A percentile compares a stretch with the other conserved stretches of the same genome.
These are phyloP conservation scores for Chloroceryle aenea DNA, from an alignment of 2,113 vertebrate species.

Conservation along the genomic window DNA sequence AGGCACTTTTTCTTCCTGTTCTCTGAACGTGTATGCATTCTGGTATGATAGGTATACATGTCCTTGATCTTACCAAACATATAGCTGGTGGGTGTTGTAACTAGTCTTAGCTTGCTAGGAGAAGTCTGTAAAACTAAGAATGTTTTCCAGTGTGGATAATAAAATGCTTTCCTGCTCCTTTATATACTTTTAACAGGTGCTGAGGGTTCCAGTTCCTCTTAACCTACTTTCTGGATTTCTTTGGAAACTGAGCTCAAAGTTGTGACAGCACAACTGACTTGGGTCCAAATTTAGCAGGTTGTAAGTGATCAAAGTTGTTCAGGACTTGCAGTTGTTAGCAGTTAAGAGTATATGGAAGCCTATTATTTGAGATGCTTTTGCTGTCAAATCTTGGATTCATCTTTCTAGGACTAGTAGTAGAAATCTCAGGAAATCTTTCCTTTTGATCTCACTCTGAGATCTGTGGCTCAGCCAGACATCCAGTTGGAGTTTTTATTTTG, in stretches of 20 bases:
- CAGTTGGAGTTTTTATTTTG: neutral
- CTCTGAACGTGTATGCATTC: neutral
- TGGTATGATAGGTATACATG: neutral
- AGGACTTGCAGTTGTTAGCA: neutral
- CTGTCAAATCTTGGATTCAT: neutral
- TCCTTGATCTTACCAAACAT: constrained; percentile 23
- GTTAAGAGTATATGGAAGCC: neutral
- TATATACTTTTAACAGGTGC: neutral
- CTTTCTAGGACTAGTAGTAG: neutral
- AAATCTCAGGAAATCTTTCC: neutral
- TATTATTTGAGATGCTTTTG: neutral
- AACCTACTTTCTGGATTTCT: constrained; percentile 29
- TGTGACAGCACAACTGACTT: neutral
- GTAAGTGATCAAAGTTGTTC: neutral
- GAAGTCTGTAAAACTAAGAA: constrained; percentile 51
- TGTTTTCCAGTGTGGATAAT: constrained; percentile 21
- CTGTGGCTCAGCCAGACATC: neutral
- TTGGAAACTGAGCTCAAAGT: neutral
- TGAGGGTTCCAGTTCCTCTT: neutral
- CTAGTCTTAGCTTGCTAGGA: constrained; percentile 7
- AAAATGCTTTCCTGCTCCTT: constrained; percentile 19
- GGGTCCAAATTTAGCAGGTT: neutral
- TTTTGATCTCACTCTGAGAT: neutral
- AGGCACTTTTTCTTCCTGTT: neutral
- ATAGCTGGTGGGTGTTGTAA: neutral